Base-by-base conservation (phyloP, 1,140 invertebrate genomes). In the Lepidotrigona ventralis region DNA sequence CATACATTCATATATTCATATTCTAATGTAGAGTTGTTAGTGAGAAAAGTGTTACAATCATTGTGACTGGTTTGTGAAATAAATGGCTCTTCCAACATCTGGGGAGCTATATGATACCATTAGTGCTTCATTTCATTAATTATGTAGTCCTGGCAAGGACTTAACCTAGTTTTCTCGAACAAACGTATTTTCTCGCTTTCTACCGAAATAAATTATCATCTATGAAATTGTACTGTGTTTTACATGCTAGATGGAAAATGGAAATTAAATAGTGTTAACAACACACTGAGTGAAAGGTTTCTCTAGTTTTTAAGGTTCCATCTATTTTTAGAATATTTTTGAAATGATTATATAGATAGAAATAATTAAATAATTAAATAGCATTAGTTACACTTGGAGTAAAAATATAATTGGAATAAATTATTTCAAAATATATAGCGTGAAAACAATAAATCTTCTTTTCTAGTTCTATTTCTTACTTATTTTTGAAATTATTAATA, bases 151-250 rank as follows among this genome's bases (percentile, higher is more conserved):
- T 53, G 17, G 12, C 33, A 60, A 26, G 21, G 4, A 46, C 15
- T 80, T 73, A 64, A 80, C 56, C 56, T 21, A 80, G 46, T 80
- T 80, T 1, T 26, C 14, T 5, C 21, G 19, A 17, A 53, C 46
- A 73, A n/a, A 53, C 8, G 19, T 23, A 26, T n/a, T 29, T 29
- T 1, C 15, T 19, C 2, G 26, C 23, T 71, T 58, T 46, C 39
- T 15, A 19, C 9, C 0, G 9, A 33, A 9, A 33, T 66, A 5
- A 66, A 33, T 29, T 19, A 66, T 66, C 33, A 26, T 66, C 19
- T 9, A 33, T 33, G 11, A 33, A 12, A 33, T 4, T 33, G 9
- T 19, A 3, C 3, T 33, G 19, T 33, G 8, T n/a, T 33, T 66
- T n/a, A n/a, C 11, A 66, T 21, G 9, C 21, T 0, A 33, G 11